Evolutionary conservation across 1,140 invertebrate genomes (phyloP), one percentile per base, ranked within the genome.

Genomic region (Globodera rostochiensis): DNA sequence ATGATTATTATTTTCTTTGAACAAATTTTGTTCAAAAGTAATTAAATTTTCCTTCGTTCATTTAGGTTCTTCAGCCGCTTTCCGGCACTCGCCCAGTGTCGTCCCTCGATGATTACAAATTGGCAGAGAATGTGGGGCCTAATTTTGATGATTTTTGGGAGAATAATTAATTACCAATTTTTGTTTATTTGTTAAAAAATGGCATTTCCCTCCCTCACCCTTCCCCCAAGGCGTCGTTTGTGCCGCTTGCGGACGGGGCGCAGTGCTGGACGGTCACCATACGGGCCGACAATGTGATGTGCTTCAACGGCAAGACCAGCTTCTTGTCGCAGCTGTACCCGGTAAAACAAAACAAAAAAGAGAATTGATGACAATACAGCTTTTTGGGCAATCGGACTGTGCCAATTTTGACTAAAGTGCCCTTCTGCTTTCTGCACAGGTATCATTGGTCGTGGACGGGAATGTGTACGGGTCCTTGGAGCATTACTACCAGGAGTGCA

Each of bases 401-500:
- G 36, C 36, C 36, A 36, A 36, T 36, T 36, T 36, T 36, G 36
- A 36, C 2, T 36, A 36, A 36, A 36, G 36, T 36, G 36, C 2
- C 36, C 36, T 25, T 25, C 25, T 36, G 60, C 9, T 70, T 47
- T 13, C 25, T 74, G 11, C 86, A 77, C 25, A 87, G 85, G 21
- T 84, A 1, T 50, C 19, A 53, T 57, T 86, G 19, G 73, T 21
- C 11, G 75, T 86, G 9, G 74, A 84, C 6, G 82, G 82, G 3
- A 47, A 78, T 49, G 57, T 50, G 15, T 86, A 86, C 69, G 76
- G 46, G 36, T 84, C 81, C 5, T 86, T 86, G 15, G 85, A 86
- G 21, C 83, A 86, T 8, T 86, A 86, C 47, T 86, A 84, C 73
- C 85, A 85, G 70, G 85, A 86, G 3, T 85, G 83, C 57, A 86